A percentile compares a stretch with the other conserved stretches of the same genome.
These are phyloP conservation scores for Tragelaphus scriptus DNA, from an alignment of 2,113 vertebrate genomes.

Conservation along the genomic window DNA sequence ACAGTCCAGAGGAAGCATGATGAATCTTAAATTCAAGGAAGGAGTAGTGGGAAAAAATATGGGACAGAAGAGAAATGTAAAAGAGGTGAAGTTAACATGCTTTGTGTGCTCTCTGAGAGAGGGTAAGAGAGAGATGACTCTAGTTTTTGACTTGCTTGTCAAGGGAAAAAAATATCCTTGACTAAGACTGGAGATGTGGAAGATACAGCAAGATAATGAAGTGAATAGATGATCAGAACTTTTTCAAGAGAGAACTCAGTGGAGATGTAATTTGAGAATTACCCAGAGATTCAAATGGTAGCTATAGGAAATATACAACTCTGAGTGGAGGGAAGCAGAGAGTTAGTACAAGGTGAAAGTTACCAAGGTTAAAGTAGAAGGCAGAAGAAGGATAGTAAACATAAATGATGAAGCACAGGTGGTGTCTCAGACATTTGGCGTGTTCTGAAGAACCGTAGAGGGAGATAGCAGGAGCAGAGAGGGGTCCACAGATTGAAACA, in stretches of 20 bases:
- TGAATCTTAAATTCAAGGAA: neutral
- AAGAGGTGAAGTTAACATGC: neutral
- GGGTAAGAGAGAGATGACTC: neutral
- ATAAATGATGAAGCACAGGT: neutral
- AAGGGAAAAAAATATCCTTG: neutral
- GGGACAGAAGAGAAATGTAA: neutral
- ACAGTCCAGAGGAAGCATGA: neutral
- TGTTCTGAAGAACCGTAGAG: neutral
- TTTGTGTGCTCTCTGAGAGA: neutral
- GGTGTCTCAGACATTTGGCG: neutral
- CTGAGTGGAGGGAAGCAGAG: neutral
- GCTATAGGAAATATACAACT: neutral
- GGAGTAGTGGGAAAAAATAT: neutral
- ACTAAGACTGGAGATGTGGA: neutral
- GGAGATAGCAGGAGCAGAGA: neutral
- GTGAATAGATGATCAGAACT: neutral
- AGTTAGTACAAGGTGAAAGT: neutral
- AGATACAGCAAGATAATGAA: neutral
- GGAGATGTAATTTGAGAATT: neutral
- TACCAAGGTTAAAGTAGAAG: neutral
- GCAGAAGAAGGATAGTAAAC: neutral
- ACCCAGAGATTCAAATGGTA: neutral
- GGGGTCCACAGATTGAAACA: neutral
- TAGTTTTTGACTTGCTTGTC: neutral
- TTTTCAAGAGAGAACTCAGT: neutral